Base-by-base conservation (phyloP, 2,797 vertebrate genomes). In the Sparus aurata region DNA sequence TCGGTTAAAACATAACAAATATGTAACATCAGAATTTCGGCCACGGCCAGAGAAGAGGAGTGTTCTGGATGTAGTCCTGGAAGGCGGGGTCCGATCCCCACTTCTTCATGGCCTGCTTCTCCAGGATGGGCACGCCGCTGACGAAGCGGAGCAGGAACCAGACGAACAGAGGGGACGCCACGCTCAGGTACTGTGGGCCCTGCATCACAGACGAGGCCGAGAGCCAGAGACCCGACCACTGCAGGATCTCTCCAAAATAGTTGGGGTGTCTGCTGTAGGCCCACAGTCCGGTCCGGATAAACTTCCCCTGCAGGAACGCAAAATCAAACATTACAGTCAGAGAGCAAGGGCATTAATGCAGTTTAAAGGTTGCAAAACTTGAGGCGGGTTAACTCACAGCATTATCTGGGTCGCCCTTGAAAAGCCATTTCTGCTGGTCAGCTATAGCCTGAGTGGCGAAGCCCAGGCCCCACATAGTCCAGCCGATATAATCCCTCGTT, bases 161-260 rank as follows among this genome's bases (percentile, higher is more conserved):
- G 60, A 96, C 89, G 6, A 96, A 95, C 55, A 96, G 64, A 0
- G 96, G 96, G 0, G 96, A 96, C 12, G 30, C 71, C 11, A 83
- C 89, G 0, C 95, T 96, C 55, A 95, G 76, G 77, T 95, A 92
- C 85, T 97, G 95, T 20, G 82, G 66, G 1, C 95, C 96, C 59
- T 72, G 75, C 92, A 97, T 94, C 62, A 95, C 93, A 0, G 95
- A 95, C 0, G 95, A 95, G 43, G 96, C 94, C 0, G 95, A 94
- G 15, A 97, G 84, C 89, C 95, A 96, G 23, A 97, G 94, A n/a
- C 96, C 96, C 0, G 89, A 93, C 96, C 96, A 96, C 90, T 96
- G 95, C 87, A 97, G 73, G 83, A 97, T 96, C 94, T 96, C 96
- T 2, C 95, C 96, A 0, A 96, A 79, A 66, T 96, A 96, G 88